phyloP scores from a whole-genome alignment of 2,888 invertebrate species.

The Tortricodes alternella region DNA sequence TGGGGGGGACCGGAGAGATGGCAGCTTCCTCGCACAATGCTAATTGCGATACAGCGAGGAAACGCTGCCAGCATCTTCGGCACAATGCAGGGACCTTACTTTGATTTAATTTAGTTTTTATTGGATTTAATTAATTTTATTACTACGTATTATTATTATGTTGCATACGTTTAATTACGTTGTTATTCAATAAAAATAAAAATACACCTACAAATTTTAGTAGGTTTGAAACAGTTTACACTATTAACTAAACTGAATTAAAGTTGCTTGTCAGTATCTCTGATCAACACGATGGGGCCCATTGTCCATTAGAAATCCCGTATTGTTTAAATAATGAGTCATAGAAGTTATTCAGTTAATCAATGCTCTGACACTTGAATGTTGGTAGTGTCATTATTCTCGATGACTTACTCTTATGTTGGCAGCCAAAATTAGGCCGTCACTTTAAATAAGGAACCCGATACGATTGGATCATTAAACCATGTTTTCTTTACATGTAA shows the following conservation, averaged over 20 bases:
- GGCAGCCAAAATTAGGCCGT: constrained; percentile 17
- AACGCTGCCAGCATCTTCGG: too few relatives aligned
- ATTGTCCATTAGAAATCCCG: constrained; percentile 14
- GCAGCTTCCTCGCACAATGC: too few relatives aligned
- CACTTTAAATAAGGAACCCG: constrained; percentile 18
- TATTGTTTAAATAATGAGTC: constrained; percentile 13
- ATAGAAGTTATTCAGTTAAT: constrained; percentile 19
- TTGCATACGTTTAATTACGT: not conserved
- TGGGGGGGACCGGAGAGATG: too few relatives aligned
- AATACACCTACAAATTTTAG: too few relatives aligned
- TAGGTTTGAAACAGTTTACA: not conserved
- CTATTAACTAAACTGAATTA: not conserved
- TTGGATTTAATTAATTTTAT: too few relatives aligned
- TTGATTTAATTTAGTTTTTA: too few relatives aligned
- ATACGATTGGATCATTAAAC: constrained; percentile 18
- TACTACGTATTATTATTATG: too few relatives aligned
- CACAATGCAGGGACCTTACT: too few relatives aligned
- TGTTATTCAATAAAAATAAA: not conserved
- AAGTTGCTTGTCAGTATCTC: not conserved
- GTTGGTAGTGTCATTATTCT: constrained; percentile 15
- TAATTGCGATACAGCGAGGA: too few relatives aligned
- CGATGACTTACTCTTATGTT: constrained; percentile 11
- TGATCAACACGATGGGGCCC: not conserved
- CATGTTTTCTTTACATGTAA: constrained; percentile 24
- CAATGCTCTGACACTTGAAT: constrained; percentile 2